Percentiles rank a stretch among this genome's conserved stretches.
phyloP scores from a whole-genome alignment of 2,113 vertebrate genomes.

The Lipophrys pholis region DNA sequence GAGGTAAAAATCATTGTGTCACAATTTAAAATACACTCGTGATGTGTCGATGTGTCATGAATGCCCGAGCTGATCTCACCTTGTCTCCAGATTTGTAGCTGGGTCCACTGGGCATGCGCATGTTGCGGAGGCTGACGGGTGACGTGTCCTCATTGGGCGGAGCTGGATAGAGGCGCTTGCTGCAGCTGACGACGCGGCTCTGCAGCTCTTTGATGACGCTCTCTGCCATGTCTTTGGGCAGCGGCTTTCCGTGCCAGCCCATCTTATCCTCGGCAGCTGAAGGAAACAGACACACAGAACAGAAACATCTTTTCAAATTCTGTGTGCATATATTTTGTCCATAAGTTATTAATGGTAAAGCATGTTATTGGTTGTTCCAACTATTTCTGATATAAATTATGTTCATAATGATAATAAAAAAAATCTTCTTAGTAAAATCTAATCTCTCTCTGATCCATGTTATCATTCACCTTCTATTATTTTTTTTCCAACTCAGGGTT shows the following conservation, averaged over 20 bases:
- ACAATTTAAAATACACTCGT: no score
- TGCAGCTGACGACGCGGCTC: constrained; percentile 88
- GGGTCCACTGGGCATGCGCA: constrained; percentile 91
- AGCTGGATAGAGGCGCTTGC: constrained; percentile 89
- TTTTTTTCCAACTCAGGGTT: no score
- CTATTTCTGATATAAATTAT: no score
- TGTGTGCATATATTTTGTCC: no score
- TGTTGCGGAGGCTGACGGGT: constrained; percentile 87
- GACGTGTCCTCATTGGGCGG: constrained; percentile 91
- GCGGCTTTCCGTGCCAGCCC: constrained; percentile 93
- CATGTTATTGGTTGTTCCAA: neutral
- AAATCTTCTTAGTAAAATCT: no score
- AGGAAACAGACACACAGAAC: constrained; percentile 11
- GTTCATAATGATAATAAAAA: no score
- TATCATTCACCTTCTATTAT: no score
- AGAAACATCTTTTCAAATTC: no score
- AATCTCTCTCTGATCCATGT: no score
- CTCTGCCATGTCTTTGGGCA: constrained; percentile 94
- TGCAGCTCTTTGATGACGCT: constrained; percentile 89
- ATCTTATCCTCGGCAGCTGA: constrained; percentile 94
- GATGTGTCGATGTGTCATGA: no score
- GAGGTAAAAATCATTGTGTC: no score
- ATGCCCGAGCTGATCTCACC: constrained; percentile 72
- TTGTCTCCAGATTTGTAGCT: constrained; percentile 94
- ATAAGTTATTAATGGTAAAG: neutral